Base-by-base conservation (phyloP, 2,113 vertebrate species). In the Leptodactylus fuscus region DNA sequence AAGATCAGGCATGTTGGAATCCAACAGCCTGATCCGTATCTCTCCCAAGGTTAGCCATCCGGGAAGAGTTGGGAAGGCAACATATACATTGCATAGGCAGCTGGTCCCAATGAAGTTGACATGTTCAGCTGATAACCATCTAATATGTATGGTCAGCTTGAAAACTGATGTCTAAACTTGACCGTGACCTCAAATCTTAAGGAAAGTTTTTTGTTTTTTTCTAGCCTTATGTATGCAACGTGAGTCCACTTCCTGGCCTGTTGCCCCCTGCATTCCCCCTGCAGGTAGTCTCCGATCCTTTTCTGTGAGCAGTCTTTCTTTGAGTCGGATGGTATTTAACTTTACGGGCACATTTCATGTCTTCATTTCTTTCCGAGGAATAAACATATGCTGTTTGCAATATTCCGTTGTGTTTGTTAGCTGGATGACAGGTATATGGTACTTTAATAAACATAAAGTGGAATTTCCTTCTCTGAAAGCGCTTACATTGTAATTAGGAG, bases 401-500 rank as follows among this genome's bases (percentile, higher is more conserved):
- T 80, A 80, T 60, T 34, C 53, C 60, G 36, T 24, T 24, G 16
- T 80, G 53, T 80, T 80, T 80, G 53, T 44, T 80, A 60, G 53
- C 53, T 62, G 7, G 77, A 80, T 80, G 77, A 80, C 77, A 80
- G 77, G 77, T 80, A 80, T 80, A 80, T 80, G 53, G 77, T 80
- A 27, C 53, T 78, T 62, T 80, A 62, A 80, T 80, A 80, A 80
- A 80, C 77, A 80, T 80, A 60, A 80, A 80, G 20, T 41, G 55
- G 77, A 62, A 80, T 62, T 60, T 24, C 53, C n/a, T 60, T 80
- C 77, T 62, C 22, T 16, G 38, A 80, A 80, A 60, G 49, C 38
- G 34, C 53, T 60, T 24, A 38, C 53, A 44, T 34, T 18, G 53
- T 62, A 80, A 80, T 80, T 80, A 80, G 77, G 36, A 41, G 24